Evolutionary conservation across 1,140 invertebrate species (phyloP).

Genomic region (Plodia interpunctella): DNA sequence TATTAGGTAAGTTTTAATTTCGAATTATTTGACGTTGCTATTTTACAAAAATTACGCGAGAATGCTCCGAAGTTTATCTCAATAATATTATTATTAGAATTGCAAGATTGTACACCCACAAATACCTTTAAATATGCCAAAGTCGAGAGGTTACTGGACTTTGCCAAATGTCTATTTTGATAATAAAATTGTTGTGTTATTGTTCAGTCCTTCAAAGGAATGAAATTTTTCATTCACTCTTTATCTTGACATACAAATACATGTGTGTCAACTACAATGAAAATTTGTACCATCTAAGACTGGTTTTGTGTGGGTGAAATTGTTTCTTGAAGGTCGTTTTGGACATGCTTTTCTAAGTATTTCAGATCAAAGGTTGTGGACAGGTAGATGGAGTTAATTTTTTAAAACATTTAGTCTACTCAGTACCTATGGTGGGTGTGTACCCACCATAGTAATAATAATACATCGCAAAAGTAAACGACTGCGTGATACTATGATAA

Average conservation of each 20-base stretch:
- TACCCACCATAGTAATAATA: too few species aligned
- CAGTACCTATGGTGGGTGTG: too few species aligned
- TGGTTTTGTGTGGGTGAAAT: slow-evolving; percentile 31
- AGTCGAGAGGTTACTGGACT: slow-evolving; percentile 1
- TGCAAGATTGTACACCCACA: neutral
- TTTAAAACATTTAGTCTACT: too few species aligned
- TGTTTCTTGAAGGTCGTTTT: slow-evolving; percentile 39
- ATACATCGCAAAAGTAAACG: neutral
- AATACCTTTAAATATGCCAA: neutral
- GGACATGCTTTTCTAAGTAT: slow-evolving; percentile 19
- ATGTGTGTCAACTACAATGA: slow-evolving; percentile 17
- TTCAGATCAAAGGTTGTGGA: neutral
- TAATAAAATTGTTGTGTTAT: neutral
- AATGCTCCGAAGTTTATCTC: too few species aligned
- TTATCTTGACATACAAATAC: slow-evolving; percentile 20
- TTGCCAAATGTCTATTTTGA: slow-evolving; percentile 10
- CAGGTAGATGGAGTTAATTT: neutral
- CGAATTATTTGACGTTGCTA: too few species aligned
- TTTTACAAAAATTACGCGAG: too few species aligned
- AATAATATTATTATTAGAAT: too few species aligned
- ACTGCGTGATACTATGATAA: slow-evolving; percentile 41
- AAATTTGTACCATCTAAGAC: slow-evolving; percentile 7
- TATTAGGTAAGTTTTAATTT: too few species aligned
- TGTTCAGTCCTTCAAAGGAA: slow-evolving; percentile 9
- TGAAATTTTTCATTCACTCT: slow-evolving; percentile 23